Evolutionary conservation across 2,113 vertebrate species (phyloP).

Genomic region (Sceloporus tristichus): DNA sequence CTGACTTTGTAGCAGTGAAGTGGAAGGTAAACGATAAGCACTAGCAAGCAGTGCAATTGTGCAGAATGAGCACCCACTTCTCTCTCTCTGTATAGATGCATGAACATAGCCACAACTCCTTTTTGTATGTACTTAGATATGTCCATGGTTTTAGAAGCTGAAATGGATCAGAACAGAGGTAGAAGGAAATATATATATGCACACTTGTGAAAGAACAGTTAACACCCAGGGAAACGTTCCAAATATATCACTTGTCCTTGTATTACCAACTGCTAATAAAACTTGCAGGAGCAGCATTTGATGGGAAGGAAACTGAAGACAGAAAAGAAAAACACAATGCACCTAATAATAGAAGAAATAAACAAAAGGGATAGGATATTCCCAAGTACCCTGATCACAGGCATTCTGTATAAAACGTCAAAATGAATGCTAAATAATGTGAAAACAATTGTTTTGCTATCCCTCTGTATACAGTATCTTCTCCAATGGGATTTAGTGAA

Average conservation of each 20-base stretch:
- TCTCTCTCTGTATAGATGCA: neutral
- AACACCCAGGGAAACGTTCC: neutral
- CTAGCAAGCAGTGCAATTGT: neutral
- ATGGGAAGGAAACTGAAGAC: constrained; percentile 10
- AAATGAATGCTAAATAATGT: constrained; percentile 45
- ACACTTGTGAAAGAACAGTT: neutral
- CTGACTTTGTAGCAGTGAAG: neutral
- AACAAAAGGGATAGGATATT: constrained; percentile 13
- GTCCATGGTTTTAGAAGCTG: neutral
- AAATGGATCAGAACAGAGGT: neutral
- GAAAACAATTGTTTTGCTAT: constrained; percentile 24
- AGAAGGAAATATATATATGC: neutral
- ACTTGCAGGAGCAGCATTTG: fast-evolving
- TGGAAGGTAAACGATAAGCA: neutral
- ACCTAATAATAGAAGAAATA: constrained; percentile 31
- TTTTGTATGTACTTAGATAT: neutral
- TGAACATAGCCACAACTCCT: neutral
- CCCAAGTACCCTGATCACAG: neutral
- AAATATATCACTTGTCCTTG: fast-evolving
- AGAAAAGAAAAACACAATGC: constrained; percentile 11
- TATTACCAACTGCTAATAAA: neutral
- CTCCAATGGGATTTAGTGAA: constrained; percentile 47
- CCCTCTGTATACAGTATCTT: constrained; percentile 19
- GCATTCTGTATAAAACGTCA: neutral
- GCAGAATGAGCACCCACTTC: neutral